Evolutionary conservation across 2,113 vertebrate genomes (phyloP), one percentile per base, ranked within the genome.

Genomic region (Pao palembangensis): DNA sequence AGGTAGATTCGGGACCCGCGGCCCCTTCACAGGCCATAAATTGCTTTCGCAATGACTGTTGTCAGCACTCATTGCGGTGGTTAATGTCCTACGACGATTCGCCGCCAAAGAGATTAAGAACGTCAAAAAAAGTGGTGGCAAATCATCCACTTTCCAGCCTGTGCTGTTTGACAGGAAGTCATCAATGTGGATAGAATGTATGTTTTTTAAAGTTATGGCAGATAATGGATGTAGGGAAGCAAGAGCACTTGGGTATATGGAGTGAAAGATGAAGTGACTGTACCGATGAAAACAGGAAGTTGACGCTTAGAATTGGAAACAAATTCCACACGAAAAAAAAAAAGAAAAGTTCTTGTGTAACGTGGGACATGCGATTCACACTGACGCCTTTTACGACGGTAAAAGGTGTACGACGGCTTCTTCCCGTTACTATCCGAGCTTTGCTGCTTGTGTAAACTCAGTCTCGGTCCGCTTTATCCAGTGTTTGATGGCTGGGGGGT

Each of bases 201-300:
- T 31, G 1, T 38, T 55, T 48, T 20, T 23, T 58, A 49, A 49
- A 20, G n/a, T n/a, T n/a, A 11, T 61, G 71, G 67, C 8, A 58
- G 8, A 64, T 20, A 55, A 43, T 61, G 73, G 78, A 85, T 58
- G 76, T 76, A 70, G 72, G 60, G 62, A 25, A 70, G 49, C 12
- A 10, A 56, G 13, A 38, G 62, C 38, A 61, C 41, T 44, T 14
- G 1, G 12, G 43, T 4, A 6, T 14, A 5, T 19, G 56, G 21
- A 54, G 5, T 71, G 43, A 66, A 69, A 73, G 71, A 50, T 47
- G 41, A 61, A 64, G 62, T 16, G 14, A 6, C 14, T 14, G 23
- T 42, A 5, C 12, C 1, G 69, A 67, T 6, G 57, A 74, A 6
- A 72, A 63, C 10, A 51, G 44, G 43, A 81, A 64, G 76, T 73